A percentile compares a stretch with the other conserved stretches of the same genome.
Evolutionary conservation across 2,113 vertebrate species (phyloP).

Genomic region (rabbit (Oryctolagus cuniculus)): DNA sequence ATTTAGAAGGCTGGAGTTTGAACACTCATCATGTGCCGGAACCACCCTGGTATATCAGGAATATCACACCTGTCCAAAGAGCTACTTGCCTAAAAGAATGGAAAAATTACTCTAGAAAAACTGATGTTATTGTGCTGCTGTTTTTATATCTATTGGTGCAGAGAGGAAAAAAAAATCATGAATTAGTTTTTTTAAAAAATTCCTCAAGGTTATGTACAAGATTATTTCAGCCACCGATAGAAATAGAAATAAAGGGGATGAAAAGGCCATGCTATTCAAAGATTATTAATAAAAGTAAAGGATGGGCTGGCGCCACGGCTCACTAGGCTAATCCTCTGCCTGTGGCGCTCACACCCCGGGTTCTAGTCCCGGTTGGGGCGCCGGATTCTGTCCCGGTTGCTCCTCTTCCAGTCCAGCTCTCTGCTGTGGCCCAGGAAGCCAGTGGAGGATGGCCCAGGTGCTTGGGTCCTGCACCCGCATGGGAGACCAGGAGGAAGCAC

Average conservation of each 20-base stretch:
- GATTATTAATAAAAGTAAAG: not conserved
- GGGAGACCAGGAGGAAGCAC: no score
- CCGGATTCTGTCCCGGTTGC: no score
- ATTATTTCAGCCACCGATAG: not conserved
- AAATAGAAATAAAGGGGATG: not conserved
- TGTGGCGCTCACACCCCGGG: no score
- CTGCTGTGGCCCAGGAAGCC: no score
- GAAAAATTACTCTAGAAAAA: not conserved
- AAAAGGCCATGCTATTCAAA: not conserved
- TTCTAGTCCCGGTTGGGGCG: no score
- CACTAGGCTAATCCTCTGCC: no score
- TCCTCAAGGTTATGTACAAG: not conserved
- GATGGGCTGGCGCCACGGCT: no score
- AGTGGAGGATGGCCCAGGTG: no score
- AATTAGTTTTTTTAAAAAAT: not conserved
- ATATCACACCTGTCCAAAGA: not conserved
- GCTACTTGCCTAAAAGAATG: not conserved
- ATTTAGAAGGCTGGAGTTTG: conserved; percentile 1
- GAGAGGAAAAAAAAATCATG: not conserved
- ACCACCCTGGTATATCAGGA: not conserved
- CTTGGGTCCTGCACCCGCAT: no score
- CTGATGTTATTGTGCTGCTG: not conserved
- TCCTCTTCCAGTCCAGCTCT: no score
- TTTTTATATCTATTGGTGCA: not conserved
- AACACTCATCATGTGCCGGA: not conserved